phyloP scores from a whole-genome alignment of 2,888 invertebrate genomes.

The Zygogramma bicolorata region DNA sequence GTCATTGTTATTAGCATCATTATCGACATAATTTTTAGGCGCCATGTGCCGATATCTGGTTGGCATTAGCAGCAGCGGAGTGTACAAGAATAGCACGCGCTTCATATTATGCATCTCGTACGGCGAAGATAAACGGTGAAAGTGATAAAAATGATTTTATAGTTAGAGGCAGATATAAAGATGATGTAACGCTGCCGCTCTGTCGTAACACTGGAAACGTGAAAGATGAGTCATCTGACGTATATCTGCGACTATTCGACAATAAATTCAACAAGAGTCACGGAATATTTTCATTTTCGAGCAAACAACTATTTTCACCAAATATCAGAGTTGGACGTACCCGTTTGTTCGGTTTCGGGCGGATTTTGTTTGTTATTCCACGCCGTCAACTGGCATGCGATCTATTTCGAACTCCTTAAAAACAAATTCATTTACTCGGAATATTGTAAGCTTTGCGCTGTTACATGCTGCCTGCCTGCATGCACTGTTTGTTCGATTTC shows the following conservation, averaged over 20 bases:
- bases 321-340: conserved; percentile 3
- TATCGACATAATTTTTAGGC: background rate
- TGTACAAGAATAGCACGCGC: conserved; percentile 18
- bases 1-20: background rate
- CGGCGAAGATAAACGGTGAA: background rate
- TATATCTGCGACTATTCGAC: background rate
- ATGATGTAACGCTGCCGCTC: conserved; percentile 14
- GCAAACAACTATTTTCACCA: conserved; percentile 12
- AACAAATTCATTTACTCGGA: conserved; percentile 34
- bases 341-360: background rate
- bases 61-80: background rate
- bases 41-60: background rate
- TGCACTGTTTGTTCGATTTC: conserved; percentile 5
- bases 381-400: conserved; percentile 29
- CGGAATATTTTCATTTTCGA: background rate
- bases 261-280: background rate
- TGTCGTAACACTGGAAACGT: conserved; percentile 10
- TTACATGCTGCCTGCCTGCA: background rate
- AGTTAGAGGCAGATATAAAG: conserved; percentile 12
- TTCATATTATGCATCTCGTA: background rate
- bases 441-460: conserved; percentile 26
- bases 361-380: conserved; percentile 29
- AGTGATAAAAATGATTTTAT: conserved; percentile 18
- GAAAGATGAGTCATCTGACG: background rate
- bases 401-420: conserved; percentile 33